phyloP scores from a whole-genome alignment of 2,888 invertebrate species.

The Hipparchia semele region DNA sequence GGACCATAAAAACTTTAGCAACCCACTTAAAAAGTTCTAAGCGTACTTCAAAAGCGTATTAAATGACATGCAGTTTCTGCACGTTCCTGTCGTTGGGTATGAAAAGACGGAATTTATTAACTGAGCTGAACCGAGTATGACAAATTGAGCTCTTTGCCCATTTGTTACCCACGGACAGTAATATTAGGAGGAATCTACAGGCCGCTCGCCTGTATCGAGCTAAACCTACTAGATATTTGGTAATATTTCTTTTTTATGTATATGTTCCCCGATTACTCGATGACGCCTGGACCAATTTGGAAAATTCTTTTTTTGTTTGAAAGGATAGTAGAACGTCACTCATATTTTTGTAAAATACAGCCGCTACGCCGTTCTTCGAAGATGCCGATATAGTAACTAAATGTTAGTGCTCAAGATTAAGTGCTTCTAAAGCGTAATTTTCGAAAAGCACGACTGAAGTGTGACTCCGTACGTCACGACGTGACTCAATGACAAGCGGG shows the following conservation, averaged over 20 bases:
- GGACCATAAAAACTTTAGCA: constrained; percentile 14
- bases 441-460: background rate
- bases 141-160: constrained; percentile 1
- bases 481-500: constrained; percentile 14
- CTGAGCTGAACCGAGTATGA: background rate
- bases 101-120: constrained; percentile 6
- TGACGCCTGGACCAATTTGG: too few species aligned
- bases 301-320: too few species aligned
- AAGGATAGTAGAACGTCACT: too few species aligned
- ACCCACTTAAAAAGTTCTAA: constrained; percentile 16
- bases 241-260: too few species aligned
- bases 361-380: too few species aligned
- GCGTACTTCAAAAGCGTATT: constrained; percentile 17
- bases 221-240: too few species aligned
- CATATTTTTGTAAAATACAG: too few species aligned
- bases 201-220: too few species aligned
- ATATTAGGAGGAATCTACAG: too few species aligned
- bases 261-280: too few species aligned
- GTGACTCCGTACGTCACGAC: background rate
- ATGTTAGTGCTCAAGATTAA: too few species aligned
- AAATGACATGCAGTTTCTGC: constrained; percentile 20
- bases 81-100: constrained; percentile 1
- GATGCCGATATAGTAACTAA: too few species aligned
- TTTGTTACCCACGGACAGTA: background rate
- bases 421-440: background rate